phyloP scores from a whole-genome alignment of 1,140 invertebrate species.

The Heliconius congener region DNA sequence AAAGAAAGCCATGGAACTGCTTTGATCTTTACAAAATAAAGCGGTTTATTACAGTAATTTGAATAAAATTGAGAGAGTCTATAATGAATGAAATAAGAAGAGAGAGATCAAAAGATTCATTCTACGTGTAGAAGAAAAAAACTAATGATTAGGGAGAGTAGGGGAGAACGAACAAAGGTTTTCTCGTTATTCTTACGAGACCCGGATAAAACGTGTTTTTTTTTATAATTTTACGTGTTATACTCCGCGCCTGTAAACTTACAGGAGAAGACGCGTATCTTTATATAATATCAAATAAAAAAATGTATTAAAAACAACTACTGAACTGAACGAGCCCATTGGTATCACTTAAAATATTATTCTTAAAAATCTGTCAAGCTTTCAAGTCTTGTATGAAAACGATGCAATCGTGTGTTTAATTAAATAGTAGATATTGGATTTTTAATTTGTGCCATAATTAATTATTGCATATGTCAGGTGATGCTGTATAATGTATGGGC shows the following conservation, averaged over 20 bases:
- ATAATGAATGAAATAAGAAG: neutral
- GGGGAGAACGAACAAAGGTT: too few relatives aligned
- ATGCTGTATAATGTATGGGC: slow-evolving; percentile 53
- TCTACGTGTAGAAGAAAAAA: too few relatives aligned
- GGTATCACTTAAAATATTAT: neutral
- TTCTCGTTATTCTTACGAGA: too few relatives aligned
- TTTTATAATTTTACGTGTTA: too few relatives aligned
- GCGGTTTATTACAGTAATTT: slow-evolving; percentile 25
- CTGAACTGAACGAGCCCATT: too few relatives aligned
- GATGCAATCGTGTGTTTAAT: neutral
- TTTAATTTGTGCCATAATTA: slow-evolving; percentile 41
- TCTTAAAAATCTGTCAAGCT: neutral
- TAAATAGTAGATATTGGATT: slow-evolving; percentile 26
- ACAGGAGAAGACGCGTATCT: too few relatives aligned
- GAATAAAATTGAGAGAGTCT: slow-evolving; percentile 9
- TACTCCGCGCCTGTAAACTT: too few relatives aligned
- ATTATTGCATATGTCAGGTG: slow-evolving; percentile 53
- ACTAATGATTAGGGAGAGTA: too few relatives aligned
- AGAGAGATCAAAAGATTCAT: too few relatives aligned
- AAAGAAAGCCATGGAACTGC: slow-evolving; percentile 28
- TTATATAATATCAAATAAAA: too few relatives aligned
- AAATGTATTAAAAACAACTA: too few relatives aligned
- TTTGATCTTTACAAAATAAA: neutral
- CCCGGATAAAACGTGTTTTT: too few relatives aligned
- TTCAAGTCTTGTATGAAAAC: neutral